Percentiles rank a stretch among this genome's conserved stretches.
These are phyloP conservation scores for Augiades crinisus DNA, from an alignment of 2,888 invertebrate species.

Conservation along the genomic window DNA sequence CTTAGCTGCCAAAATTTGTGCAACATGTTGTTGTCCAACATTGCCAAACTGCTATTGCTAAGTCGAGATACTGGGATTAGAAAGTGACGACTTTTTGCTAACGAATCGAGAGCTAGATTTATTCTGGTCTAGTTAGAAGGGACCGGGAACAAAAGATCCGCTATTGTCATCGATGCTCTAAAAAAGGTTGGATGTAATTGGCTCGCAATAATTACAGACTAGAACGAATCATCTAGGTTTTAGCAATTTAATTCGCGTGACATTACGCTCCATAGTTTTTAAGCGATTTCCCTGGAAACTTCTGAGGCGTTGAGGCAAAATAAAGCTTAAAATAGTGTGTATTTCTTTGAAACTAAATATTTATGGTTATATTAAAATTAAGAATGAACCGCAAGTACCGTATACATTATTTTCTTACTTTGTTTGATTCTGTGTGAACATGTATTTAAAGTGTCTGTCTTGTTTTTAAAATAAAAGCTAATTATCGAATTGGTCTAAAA, in stretches of 20 bases:
- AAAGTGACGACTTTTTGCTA: slow-evolving; percentile 25
- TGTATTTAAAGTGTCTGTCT: too few species aligned
- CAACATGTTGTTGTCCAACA: slow-evolving; percentile 26
- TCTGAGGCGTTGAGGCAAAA: slow-evolving; percentile 15
- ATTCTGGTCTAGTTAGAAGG: slow-evolving; percentile 24
- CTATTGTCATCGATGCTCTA: slow-evolving; percentile 23
- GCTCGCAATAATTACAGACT: slow-evolving; percentile 24
- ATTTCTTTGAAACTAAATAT: too few species aligned
- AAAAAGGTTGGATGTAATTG: slow-evolving; percentile 24
- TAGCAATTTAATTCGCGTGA: slow-evolving; percentile 27
- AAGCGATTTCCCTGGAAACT: slow-evolving; percentile 22
- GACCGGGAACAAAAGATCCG: slow-evolving; percentile 25
- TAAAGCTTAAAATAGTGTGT: slow-evolving; percentile 8
- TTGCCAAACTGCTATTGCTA: slow-evolving; percentile 22
- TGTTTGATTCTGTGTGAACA: too few species aligned
- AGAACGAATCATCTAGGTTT: slow-evolving; percentile 25
- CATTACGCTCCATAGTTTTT: slow-evolving; percentile 27
- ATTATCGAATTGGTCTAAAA: slow-evolving; percentile 5
- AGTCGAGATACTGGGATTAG: slow-evolving; percentile 24
- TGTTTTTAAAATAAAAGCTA: too few species aligned
- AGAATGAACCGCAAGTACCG: too few species aligned
- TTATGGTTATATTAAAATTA: too few species aligned
- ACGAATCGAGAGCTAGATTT: slow-evolving; percentile 22
- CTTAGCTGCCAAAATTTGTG: slow-evolving; percentile 27
- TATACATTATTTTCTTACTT: too few species aligned